Base-by-base conservation (phyloP, 2,888 invertebrate species). In the Hydroisotoma schaefferi region DNA sequence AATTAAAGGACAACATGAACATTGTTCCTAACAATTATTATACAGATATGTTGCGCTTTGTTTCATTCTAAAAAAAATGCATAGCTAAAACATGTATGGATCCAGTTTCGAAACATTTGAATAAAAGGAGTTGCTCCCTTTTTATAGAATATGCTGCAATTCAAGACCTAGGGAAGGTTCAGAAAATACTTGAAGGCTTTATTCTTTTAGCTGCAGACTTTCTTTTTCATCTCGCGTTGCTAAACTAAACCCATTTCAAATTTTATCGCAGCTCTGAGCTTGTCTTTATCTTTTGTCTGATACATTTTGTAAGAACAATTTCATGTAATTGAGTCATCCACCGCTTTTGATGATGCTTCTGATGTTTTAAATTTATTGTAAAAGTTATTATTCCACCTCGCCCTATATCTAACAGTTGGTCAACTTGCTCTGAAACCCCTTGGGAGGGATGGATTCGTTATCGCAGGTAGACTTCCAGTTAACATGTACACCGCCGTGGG, bases 401-500 rank as follows among this genome's bases (percentile, higher is more conserved):
- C 10, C 22, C 15, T 46, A 46, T 49, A 18, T 26, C 22, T 49
- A 57, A 2, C 67, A 77, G 88, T 85, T 43, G 78, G 91, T 59
- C 91, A 92, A 79, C 86, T 90, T 1, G 83, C 84, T 2, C 87
- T 88, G 0, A 88, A 90, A 15, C 88, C 88, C 2, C 78, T 91
- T 33, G 90, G 90, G 1, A 81, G 84, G 49, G 79, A 84, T 20
- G 88, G 87, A 1, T 77, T 80, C 55, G 75, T 77, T 63, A 63
- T 84, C 29, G 75, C 82, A 60, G 78, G 83, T 8, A 76, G 75
- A 43, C 75, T 88, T 46, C 82, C 84, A 47, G 78, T 91, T 46
- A 87, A 91, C 77, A 91, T 92, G 91, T 92, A 87, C 79, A 90
- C 91, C 0, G 88, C 89, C 10, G 83, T 87, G 2, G 90, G 89